A percentile compares a stretch with the other conserved stretches of the same genome.
Conservation (phyloP, 2,113 vertebrate species). For the Micronycteris hirsuta region DNA sequence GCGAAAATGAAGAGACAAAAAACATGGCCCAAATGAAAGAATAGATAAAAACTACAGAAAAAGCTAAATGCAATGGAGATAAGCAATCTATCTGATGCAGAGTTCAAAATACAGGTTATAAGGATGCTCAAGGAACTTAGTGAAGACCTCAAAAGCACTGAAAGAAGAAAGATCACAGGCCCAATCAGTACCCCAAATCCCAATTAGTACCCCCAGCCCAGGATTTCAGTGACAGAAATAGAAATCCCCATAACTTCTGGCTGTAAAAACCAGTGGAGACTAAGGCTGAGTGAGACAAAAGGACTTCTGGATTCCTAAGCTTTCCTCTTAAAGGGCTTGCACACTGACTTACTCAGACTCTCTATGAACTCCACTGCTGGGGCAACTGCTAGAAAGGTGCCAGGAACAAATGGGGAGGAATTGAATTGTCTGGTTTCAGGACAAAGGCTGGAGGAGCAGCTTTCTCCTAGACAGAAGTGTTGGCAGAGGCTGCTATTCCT, state of each 20-base stretch:
- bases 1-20: too few relatives aligned
- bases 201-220: neutral
- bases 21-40: too few relatives aligned
- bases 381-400: neutral
- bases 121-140: too few relatives aligned
- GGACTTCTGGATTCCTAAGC: neutral
- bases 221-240: neutral
- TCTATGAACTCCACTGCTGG: neutral
- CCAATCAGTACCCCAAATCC: neutral
- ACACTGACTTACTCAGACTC: neutral
- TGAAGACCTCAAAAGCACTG: too few relatives aligned
- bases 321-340: neutral
- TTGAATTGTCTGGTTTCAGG: neutral
- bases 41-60: too few relatives aligned
- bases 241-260: neutral
- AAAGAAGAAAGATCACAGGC: neutral
- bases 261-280: neutral
- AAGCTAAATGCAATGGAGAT: too few relatives aligned
- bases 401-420: neutral
- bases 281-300: neutral
- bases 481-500: neutral
- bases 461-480: neutral
- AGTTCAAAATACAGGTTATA: too few relatives aligned
- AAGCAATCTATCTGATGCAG: too few relatives aligned
- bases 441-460: neutral